Evolutionary conservation across 2,888 invertebrate genomes (phyloP), one percentile per base, ranked within the genome.

Genomic region (Pedicia rivosa): DNA sequence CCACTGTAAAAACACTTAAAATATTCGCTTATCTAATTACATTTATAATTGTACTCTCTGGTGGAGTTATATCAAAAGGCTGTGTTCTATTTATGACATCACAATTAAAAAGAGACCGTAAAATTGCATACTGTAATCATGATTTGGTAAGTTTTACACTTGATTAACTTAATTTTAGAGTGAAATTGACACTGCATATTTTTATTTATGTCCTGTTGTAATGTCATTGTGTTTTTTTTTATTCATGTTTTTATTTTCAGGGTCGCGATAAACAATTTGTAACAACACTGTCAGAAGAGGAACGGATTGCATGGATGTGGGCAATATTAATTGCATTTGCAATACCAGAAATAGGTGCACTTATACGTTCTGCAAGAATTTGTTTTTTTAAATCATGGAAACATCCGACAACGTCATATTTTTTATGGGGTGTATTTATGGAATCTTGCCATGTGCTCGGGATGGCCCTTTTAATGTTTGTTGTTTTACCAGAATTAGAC

Each of bases 261-360:
- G 81, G 66, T 39, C 77, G 86, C 52, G 86, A 86, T 63, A 84
- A 83, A 59, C 78, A 79, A 61, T 90, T 82, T 57, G 67, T 79
- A 51, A 83, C 81, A 7, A 73, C 71, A 47, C 64, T 90, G 46
- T 84, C 88, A 16, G 78, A 81, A 47, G 78, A 79, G 48, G 90
- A 91, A 61, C 72, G 87, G 37, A 78, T 90, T 44, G 84, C 81
- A 32, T 91, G 90, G 90, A 82, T 87, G 59, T 92, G 92, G 90
- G 83, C 84, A 41, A 59, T 94, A 35, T 64, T 91, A 37, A 79
- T 90, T 45, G 84, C 83, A 3, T 88, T 86, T 53, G 72, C 83
- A 25, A 74, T 90, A 35, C 94, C 94, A 0, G 92, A 94, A 63
- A 64, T 87, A 40, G 86, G 92, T 37, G 75, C 84, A 3, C 65